Conservation (phyloP, 2,113 vertebrate genomes). For the Tragelaphus scriptus region DNA sequence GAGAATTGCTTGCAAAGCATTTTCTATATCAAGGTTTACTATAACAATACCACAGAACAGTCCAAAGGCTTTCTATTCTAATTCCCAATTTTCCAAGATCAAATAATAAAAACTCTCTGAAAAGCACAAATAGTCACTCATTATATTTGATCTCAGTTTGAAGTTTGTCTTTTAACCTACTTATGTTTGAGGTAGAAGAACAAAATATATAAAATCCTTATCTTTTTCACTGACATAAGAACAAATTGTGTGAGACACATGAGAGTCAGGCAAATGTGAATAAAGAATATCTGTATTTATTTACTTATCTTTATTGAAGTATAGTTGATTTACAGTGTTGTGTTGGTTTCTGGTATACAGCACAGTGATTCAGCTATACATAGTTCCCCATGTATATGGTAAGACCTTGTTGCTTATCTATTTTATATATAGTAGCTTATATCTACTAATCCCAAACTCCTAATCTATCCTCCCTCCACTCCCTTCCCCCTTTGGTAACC, state of each 20-base stretch:
- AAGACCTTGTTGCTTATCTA: neutral
- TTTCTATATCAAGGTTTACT: neutral
- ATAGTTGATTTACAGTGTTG: neutral
- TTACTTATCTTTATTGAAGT: neutral
- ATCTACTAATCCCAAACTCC: neutral
- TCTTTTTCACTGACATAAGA: neutral
- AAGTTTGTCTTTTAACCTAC: neutral
- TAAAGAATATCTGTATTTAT: neutral
- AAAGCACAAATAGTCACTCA: neutral
- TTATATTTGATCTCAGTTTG: constrained; percentile 7
- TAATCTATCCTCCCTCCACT: neutral
- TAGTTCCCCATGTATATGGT: neutral
- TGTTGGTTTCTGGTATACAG: neutral
- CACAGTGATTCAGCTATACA: neutral
- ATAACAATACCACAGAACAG: neutral
- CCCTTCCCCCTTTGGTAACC: neutral
- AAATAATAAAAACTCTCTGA: neutral
- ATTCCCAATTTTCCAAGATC: constrained; percentile 2
- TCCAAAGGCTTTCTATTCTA: neutral
- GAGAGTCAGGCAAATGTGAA: neutral
- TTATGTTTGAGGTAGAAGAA: neutral
- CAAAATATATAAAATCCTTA: neutral
- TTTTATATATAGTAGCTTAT: neutral
- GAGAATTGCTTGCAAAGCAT: neutral
- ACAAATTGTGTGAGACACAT: neutral